Conservation (phyloP, 2,888 invertebrate genomes). For the Hydrotaea diabolus region DNA sequence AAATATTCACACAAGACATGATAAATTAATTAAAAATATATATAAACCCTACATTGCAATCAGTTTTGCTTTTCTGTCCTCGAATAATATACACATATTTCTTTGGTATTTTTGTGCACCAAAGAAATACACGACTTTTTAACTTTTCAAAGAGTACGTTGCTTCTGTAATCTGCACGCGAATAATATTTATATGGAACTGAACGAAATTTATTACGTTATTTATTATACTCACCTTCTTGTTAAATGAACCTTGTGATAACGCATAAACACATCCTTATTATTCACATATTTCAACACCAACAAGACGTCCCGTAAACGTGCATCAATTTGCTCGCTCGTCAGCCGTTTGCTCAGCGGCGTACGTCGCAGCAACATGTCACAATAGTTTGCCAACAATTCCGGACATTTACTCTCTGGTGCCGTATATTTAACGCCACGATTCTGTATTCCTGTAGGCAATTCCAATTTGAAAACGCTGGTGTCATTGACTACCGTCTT, state of each 20-base stretch:
- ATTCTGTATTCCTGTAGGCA: conserved; percentile 84
- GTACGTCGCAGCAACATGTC: conserved; percentile 99
- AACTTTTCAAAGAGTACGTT: too few species aligned
- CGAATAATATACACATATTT: too few species aligned
- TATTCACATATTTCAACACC: conserved; percentile 99
- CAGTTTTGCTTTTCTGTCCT: too few species aligned
- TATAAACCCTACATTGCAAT: too few species aligned
- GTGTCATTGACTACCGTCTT: conserved; percentile 99
- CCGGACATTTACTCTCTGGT: conserved; percentile 99
- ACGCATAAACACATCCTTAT: conserved; percentile 99
- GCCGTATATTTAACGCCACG: conserved; percentile 86
- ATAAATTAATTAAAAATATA: too few species aligned
- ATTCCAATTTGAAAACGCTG: conserved; percentile 90
- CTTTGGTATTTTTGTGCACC: too few species aligned
- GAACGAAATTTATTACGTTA: too few species aligned
- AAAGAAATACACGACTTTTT: too few species aligned
- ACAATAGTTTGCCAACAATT: conserved; percentile 99
- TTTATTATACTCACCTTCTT: conserved; percentile 83
- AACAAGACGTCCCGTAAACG: conserved; percentile 95
- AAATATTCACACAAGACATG: too few species aligned
- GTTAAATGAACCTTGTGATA: conserved; percentile 99
- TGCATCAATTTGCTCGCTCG: conserved; percentile 97
- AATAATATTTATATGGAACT: too few species aligned
- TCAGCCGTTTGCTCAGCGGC: conserved; percentile 96
- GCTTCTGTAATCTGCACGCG: too few species aligned